Evolutionary conservation across 2,797 vertebrate genomes (phyloP), one percentile per base, ranked within the genome.

Genomic region (Manis javanica): DNA sequence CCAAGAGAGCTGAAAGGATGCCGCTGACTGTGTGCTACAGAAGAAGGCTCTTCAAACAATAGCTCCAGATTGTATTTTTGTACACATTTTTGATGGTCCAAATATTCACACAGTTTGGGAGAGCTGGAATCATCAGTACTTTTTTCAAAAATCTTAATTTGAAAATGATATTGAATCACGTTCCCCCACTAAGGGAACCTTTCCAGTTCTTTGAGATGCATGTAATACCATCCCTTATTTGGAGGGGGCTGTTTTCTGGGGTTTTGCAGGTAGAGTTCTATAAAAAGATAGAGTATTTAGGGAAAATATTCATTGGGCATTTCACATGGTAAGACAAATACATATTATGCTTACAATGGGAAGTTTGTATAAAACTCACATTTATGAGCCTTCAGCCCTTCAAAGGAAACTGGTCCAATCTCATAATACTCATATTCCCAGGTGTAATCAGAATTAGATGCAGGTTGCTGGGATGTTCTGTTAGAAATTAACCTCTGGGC

Each of bases 381-480:
- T 98, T 99, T 99, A 96, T 99, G 99, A 97, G 99, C 99, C 93
- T 98, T 99, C 91, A 99, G 98, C 94, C 99, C 99, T 97, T 99
- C 99, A 96, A 99, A 99, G 0, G 99, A 99, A 98, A 99, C 99
- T 0, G 99, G 99, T 96, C 99, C 99, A 0, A 99, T 99, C 93
- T 99, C 99, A 12, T 99, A 99, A 98, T 99, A 99, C 85, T 99
- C 99, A 0, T 99, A 99, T 94, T 99, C 99, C 99, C 99, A 99
- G 93, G 99, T 99, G 96, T 99, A 99, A 97, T 99, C 99, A 15
- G 98, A 97, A 87, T 98, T 98, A 5, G 98, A 96, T 12, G 95
- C 69, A 59, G 96, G 96, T 34, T 98, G 98, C 51, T 98, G 98
- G 79, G 98, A 98, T 19, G 98, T 99, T 97, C 95, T 98, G 97